phyloP scores from a whole-genome alignment of 2,888 invertebrate genomes.

The Drosophila paracracens region DNA sequence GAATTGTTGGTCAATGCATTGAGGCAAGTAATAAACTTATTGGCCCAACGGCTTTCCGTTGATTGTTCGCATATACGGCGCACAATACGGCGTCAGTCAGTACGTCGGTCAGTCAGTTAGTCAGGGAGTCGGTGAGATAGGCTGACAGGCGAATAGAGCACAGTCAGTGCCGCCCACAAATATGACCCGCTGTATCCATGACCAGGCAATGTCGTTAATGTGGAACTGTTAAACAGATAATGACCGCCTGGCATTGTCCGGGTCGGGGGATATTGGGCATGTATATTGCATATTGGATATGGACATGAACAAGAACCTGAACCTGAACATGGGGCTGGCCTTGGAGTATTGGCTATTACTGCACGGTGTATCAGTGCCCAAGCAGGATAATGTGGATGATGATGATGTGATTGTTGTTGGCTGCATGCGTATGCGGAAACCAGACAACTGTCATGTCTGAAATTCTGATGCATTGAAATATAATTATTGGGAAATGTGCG shows the following conservation, averaged over 20 bases:
- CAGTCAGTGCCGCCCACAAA: slow-evolving; percentile 12
- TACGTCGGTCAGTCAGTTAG: slow-evolving; percentile 7
- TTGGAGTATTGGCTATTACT: slow-evolving; percentile 20
- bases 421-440: slow-evolving; percentile 70
- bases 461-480: slow-evolving; percentile 82
- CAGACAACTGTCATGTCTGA: slow-evolving; percentile 74
- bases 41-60: slow-evolving; percentile 73
- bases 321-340: slow-evolving; percentile 14
- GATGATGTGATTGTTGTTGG: slow-evolving; percentile 51
- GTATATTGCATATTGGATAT: slow-evolving; percentile 24
- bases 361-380: slow-evolving; percentile 47
- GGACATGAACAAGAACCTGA: slow-evolving; percentile 4
- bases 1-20: slow-evolving; percentile 72
- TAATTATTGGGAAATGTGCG: slow-evolving; percentile 83
- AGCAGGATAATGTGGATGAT: slow-evolving; percentile 33
- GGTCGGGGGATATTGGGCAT: slow-evolving; percentile 17
- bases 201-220: slow-evolving; percentile 70
- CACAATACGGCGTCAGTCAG: slow-evolving; percentile 52
- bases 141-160: slow-evolving; percentile 7
- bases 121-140: slow-evolving; percentile 1
- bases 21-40: slow-evolving; percentile 81
- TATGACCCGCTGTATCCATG: slow-evolving; percentile 61
- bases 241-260: slow-evolving; percentile 51
- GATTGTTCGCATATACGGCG: slow-evolving; percentile 64
- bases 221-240: slow-evolving; percentile 82